A percentile compares a stretch with the other conserved stretches of the same genome.
Evolutionary conservation across 1,140 invertebrate genomes (phyloP).

Genomic region (Proales similis): DNA sequence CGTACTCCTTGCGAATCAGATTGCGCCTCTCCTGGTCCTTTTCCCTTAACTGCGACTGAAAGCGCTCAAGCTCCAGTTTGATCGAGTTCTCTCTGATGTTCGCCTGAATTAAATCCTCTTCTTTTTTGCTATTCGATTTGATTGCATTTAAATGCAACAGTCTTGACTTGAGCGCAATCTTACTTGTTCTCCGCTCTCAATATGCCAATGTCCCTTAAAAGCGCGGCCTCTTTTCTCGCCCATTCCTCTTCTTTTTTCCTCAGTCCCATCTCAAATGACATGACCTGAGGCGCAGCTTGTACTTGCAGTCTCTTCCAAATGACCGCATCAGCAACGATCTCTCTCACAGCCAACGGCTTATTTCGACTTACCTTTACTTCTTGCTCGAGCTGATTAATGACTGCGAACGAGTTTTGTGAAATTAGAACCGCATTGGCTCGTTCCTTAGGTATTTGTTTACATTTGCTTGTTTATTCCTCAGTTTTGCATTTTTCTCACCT

Average conservation of each 20-base stretch:
- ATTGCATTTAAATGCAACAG: no score
- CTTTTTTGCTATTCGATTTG: no score
- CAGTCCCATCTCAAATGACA: slow-evolving; percentile 32
- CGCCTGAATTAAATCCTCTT: slow-evolving; percentile 23
- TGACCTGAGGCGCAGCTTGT: slow-evolving; percentile 30
- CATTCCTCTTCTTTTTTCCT: slow-evolving; percentile 32
- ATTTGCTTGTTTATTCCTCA: neutral
- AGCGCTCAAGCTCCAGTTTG: slow-evolving; percentile 25
- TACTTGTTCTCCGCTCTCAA: slow-evolving; percentile 18
- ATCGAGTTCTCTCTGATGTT: slow-evolving; percentile 12
- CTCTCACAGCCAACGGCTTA: neutral
- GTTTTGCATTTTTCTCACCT: neutral
- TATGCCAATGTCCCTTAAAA: slow-evolving; percentile 11
- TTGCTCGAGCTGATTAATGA: slow-evolving; percentile 30
- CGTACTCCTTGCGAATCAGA: slow-evolving; percentile 31
- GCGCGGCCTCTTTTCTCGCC: slow-evolving; percentile 1
- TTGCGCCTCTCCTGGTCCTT: slow-evolving; percentile 32
- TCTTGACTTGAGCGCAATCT: no score
- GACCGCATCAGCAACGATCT: neutral
- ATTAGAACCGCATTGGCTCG: slow-evolving; percentile 31
- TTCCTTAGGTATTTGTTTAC: slow-evolving; percentile 12
- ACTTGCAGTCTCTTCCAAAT: slow-evolving; percentile 30
- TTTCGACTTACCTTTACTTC: slow-evolving; percentile 24
- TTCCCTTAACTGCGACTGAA: slow-evolving; percentile 20
- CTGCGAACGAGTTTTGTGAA: slow-evolving; percentile 20